Base-by-base conservation (phyloP, 2,888 invertebrate species). In the Hydropsyche betteni region DNA sequence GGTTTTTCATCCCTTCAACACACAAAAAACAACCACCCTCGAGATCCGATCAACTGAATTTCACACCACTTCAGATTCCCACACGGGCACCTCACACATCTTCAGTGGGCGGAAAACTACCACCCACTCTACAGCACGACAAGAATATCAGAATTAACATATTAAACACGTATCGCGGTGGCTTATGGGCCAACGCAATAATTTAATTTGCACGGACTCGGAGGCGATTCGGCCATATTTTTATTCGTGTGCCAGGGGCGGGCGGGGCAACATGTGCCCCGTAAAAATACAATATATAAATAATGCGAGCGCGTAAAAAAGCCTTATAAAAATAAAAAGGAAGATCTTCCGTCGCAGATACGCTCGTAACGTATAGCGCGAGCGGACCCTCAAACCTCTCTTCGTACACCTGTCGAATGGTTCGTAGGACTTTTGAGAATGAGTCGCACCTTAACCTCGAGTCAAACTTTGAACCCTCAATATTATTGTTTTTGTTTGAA, bases 311-410 rank as follows among this genome's bases (percentile, higher is more conserved):
- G 69, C 50, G 69, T 50, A 70, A 72, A 58, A 70, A 58, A 58
- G 52, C n/a, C n/a, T 38, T 36, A 58, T 38, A 72, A 38, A 72
- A 72, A 58, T 33, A 14, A 72, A 58, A 58, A 72, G 61, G 61
- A 34, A 58, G 72, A 72, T 72, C 72, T 61, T 72, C 72, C 58
- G 72, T 51, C 14, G 72, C 72, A 72, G 72, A 72, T 72, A 64
- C 64, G 24, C 24, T 24, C n/a, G 72, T 71, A 72, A 58, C 58
- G 55, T 72, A 72, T 72, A 72, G 72, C 38, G 61, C n/a, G 38
- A 36, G 55, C 44, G 72, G 36, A 72, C 72, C 72, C 72, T 72
- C 72, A 33, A 44, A 72, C 72, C 72, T 72, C 70, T 72, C 52
- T 58, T 72, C 72, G 55, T 72, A 72, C 72, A 72, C 72, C 72